Base-by-base conservation (phyloP, 2,113 vertebrate species). In the Zeus faber region DNA sequence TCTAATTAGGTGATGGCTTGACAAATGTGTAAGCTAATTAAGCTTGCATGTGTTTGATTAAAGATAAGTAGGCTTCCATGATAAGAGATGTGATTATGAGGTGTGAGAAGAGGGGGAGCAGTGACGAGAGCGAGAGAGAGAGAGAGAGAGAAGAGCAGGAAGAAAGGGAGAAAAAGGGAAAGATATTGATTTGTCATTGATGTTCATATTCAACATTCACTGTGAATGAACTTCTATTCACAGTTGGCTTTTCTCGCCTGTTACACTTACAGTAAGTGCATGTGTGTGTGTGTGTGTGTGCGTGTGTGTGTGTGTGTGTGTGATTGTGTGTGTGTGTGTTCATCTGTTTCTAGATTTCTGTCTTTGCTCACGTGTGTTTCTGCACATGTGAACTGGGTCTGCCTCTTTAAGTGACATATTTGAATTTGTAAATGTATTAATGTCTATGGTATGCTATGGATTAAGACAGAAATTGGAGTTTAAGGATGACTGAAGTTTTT, bases 1-100 rank as follows among this genome's bases (percentile, higher is more conserved):
- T 65, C 74, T 89, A 87, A 89, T 89, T 85, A 88, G 79, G 72
- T 53, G 84, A 85, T 45, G 73, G 53, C 67, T 70, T 74, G 80
- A 82, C 72, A 79, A 84, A 85, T 65, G 79, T 82, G 77, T 46
- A 1, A 26, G 70, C 79, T 85, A 85, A 88, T 87, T 85, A 88
- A 80, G 76, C 68, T 24, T 26, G 73, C 67, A 54, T 83, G 79
- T 76, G 81, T 83, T 83, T 82, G 83, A 87, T 85, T 83, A 85
- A 79, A 80, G 83, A 86, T 85, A 83, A 76, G 74, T 53, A 62
- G 65, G 70, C 68, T 60, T 62, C 65, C 65, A 50, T 49, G 82
- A 85, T 81, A 77, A 84, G 69, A 58, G 74, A 79, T 70, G 61
- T 77, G 72, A 79, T 67, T 83, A 85, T 82, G 76, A 82, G 68